Evolutionary conservation across 2,888 invertebrate genomes (phyloP), one percentile per base, ranked within the genome.

Genomic region (Agrochola macilenta): DNA sequence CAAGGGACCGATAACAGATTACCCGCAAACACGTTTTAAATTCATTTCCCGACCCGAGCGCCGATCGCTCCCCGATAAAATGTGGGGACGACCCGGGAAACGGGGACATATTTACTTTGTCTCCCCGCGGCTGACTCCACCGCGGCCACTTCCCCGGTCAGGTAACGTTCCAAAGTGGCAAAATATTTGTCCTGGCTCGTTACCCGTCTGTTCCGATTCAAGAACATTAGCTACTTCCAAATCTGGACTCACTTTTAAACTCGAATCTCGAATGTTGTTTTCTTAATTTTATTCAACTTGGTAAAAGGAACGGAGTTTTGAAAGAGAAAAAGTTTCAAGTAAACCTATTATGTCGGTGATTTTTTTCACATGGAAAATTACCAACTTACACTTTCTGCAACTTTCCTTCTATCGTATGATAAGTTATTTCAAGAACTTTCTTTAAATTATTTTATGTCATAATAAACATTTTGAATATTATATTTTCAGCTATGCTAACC

Each of bases 1-100:
- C 96, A 96, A 96, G 96, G 96, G 96, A 96, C 96, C 96, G 96
- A 96, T 96, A 96, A 96, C 96, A 96, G 96, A 96, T 96, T 96
- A 96, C 96, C 96, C 96, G 95, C 96, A 96, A 96, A 96, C 96
- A 96, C 96, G 96, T 96, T 96, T 96, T 96, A 96, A 96, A 96
- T 96, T 96, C 96, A 96, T 96, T 96, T 96, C 96, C 96, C 96
- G 95, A 96, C 96, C 96, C 96, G 94, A 94, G 94, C 94, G 93
- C 94, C 96, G 96, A 96, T 96, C 96, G 95, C 95, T 95, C 94
- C 94, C 94, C 96, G 96, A 96, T 96, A 96, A 96, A 96, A 96
- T 96, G 96, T 96, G 95, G 96, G 96, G 95, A 95, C 93, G 94
- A 93, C 93, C 93, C 93, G 93, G 94, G 93, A 92, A 95, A 94